Base-by-base conservation (phyloP, 1,140 invertebrate species). In the Eumeta japonica region DNA sequence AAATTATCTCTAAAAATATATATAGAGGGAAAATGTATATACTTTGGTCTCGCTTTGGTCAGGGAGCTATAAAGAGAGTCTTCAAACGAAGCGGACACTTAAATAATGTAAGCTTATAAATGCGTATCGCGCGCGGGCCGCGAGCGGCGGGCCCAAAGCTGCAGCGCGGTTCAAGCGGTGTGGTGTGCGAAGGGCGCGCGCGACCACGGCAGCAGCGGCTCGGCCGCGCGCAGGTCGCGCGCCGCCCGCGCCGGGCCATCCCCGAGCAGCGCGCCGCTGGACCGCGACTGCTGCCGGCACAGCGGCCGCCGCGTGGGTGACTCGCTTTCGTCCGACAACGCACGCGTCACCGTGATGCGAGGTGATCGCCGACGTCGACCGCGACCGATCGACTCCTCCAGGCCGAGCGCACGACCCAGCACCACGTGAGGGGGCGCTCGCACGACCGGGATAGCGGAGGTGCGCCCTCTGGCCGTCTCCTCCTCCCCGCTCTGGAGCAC, bases 301-400 rank as follows among this genome's bases (percentile, higher is more conserved):
- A 78, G 58, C 2, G 72, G 71, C 7, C 76, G 73, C 19, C 66
- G 63, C 13, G 62, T 65, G 1, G 75, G 74, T 3, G 75, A 76
- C 16, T 82, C 79, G 40, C 81, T 83, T 48, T 87, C 85, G 48
- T 86, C 83, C 24, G 84, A 86, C 67, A 81, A 83, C 1, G 85
- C 83, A 41, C 83, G 60, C 2, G 85, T 86, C 33, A 87, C 86
- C 1, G 85, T 76, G 15, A 87, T 87, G 32, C 80, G 75, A 10
- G 84, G 85, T 10, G 83, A 86, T 32, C 77, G 74, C 42, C 76
- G 78, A 60, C 48, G 75, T 62, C 53, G 66, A 34, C 52, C 65
- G 43, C 45, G 61, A 32, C 43, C 52, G 34, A 46, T 43, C 35
- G 50, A 63, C 24, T 63, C 61, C 49, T 78, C 76, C 1, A 76